Evolutionary conservation across 2,797 vertebrate species (phyloP).

Genomic region (Catostomus latipinnis): DNA sequence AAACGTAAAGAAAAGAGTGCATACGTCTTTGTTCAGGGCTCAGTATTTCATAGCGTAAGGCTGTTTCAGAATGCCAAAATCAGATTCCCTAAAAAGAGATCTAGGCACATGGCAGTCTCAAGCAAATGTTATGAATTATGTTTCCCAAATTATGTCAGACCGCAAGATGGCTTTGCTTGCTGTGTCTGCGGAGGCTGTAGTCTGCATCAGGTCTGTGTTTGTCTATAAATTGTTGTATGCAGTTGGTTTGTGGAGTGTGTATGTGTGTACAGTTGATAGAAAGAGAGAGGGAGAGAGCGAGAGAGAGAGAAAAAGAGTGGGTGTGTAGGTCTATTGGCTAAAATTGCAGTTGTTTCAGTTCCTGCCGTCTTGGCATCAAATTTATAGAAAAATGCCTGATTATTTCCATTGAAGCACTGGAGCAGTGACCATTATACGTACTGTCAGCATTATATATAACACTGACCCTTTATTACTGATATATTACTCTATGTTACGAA

Average conservation of each 20-base stretch:
- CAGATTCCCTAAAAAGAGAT: slow-evolving; percentile 46
- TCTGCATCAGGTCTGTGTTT: slow-evolving; percentile 48
- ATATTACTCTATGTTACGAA: not conserved
- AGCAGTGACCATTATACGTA: not conserved
- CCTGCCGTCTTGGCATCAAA: not conserved
- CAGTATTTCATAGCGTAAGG: not conserved
- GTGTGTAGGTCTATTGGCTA: slow-evolving; percentile 1
- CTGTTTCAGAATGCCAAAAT: slow-evolving; percentile 7
- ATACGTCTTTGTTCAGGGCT: not conserved
- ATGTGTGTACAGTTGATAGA: slow-evolving; percentile 6
- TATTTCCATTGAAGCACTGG: not conserved
- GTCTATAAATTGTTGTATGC: slow-evolving; percentile 56
- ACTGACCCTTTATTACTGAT: not conserved
- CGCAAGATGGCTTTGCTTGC: slow-evolving; percentile 51
- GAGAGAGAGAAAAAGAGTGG: too few species aligned
- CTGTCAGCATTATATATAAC: not conserved
- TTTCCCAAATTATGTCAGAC: slow-evolving; percentile 59
- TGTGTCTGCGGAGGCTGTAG: slow-evolving; percentile 38
- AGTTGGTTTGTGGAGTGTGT: slow-evolving; percentile 34
- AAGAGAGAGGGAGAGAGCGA: not conserved
- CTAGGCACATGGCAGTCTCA: slow-evolving; percentile 40
- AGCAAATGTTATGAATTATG: slow-evolving; percentile 60
- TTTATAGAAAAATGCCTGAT: slow-evolving; percentile 9
- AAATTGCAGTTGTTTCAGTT: slow-evolving; percentile 48
- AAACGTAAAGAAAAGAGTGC: too few species aligned